Percentiles rank a stretch among this genome's conserved stretches.
Evolutionary conservation across 2,113 vertebrate genomes (phyloP).

Genomic region (Macrotus californicus): DNA sequence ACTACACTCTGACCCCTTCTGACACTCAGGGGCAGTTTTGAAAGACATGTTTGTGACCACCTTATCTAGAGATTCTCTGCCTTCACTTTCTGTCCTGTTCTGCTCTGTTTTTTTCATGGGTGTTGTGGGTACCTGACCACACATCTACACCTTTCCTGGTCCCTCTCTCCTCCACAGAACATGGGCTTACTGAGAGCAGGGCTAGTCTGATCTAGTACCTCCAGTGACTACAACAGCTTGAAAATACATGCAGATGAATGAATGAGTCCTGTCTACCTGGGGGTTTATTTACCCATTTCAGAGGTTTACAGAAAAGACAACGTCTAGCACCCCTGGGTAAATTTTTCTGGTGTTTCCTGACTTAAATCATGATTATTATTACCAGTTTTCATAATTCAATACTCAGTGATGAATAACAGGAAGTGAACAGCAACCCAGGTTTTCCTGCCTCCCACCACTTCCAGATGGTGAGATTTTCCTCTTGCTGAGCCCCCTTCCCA

Average conservation of each 20-base stretch:
- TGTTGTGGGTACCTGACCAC: background rate
- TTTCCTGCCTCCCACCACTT: background rate
- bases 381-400: background rate
- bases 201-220: background rate
- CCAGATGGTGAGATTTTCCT: background rate
- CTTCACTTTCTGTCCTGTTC: too few species aligned
- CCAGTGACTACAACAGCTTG: background rate
- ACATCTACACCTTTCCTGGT: background rate
- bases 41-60: background rate
- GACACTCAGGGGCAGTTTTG: background rate
- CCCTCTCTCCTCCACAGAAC: accelerated
- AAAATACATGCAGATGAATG: background rate
- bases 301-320: accelerated
- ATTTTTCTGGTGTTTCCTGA: background rate
- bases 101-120: too few species aligned
- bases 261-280: background rate
- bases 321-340: accelerated
- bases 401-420: background rate
- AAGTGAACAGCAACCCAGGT: background rate
- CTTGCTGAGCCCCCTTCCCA: too few species aligned
- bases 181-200: accelerated
- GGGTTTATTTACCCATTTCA: background rate
- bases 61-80: too few species aligned
- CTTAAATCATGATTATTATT: background rate
- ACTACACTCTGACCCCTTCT: background rate